Evolutionary conservation across 2,797 vertebrate species (phyloP).

Genomic region (Potorous gilbertii): DNA sequence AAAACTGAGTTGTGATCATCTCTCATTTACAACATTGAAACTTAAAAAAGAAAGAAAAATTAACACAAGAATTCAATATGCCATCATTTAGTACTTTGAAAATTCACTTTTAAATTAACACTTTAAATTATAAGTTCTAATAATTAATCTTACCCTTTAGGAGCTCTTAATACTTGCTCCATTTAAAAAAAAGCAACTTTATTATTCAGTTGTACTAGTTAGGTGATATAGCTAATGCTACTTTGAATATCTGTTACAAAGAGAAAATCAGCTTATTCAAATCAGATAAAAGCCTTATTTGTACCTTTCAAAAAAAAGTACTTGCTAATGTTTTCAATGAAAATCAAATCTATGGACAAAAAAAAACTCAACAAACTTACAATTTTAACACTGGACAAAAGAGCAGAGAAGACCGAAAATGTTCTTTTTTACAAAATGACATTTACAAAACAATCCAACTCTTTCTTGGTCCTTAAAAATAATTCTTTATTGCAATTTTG

Average conservation of each 20-base stretch:
- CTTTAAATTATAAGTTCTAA: slow-evolving; percentile 24
- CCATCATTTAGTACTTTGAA: slow-evolving; percentile 20
- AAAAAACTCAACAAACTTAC: slow-evolving; percentile 11
- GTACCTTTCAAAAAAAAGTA: slow-evolving; percentile 7
- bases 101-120: slow-evolving; percentile 8
- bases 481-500: slow-evolving; percentile 58
- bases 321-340: slow-evolving; percentile 53
- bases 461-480: slow-evolving; percentile 49
- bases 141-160: neutral
- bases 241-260: slow-evolving; percentile 24
- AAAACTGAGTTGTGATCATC: neutral
- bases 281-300: slow-evolving; percentile 30
- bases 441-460: slow-evolving; percentile 13
- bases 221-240: neutral
- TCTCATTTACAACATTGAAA: neutral
- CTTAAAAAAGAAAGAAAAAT: neutral
- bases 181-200: slow-evolving; percentile 3
- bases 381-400: slow-evolving; percentile 65
- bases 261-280: slow-evolving; percentile 33
- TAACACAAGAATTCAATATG: slow-evolving; percentile 20
- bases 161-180: neutral
- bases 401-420: slow-evolving; percentile 60
- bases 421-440: neutral
- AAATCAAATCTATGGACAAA: slow-evolving; percentile 49
- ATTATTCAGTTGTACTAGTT: neutral